A percentile compares a stretch with the other conserved stretches of the same genome.
phyloP scores from a whole-genome alignment of 1,140 invertebrate genomes.

The Ceratina australensis region DNA sequence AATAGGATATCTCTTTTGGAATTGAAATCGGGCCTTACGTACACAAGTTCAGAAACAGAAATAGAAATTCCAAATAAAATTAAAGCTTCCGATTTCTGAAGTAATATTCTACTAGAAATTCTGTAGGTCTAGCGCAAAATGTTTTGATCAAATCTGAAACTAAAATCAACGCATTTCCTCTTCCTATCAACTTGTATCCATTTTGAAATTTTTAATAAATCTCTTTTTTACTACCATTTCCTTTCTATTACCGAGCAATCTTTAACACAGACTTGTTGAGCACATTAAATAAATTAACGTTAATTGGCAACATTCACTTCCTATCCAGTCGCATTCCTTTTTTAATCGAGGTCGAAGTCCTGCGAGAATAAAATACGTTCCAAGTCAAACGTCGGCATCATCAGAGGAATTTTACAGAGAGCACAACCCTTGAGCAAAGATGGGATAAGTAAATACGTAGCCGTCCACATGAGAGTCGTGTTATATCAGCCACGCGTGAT shows the following conservation, averaged over 20 bases:
- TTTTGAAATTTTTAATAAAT: neutral
- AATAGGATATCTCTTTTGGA: neutral
- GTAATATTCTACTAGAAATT: no score
- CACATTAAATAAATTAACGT: neutral
- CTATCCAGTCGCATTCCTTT: neutral
- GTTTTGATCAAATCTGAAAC: neutral
- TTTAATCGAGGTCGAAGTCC: constrained; percentile 49
- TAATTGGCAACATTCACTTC: neutral
- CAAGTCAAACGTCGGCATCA: constrained; percentile 36
- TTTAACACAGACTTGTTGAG: neutral
- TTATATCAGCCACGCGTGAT: constrained; percentile 64
- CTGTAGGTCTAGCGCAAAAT: no score
- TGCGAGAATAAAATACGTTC: constrained; percentile 24
- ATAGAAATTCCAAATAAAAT: no score
- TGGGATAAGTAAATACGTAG: neutral
- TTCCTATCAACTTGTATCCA: neutral
- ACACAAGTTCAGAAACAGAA: no score
- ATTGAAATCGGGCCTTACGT: no score
- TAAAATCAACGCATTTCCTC: neutral
- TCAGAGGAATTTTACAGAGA: constrained; percentile 50
- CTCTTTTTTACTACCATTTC: neutral
- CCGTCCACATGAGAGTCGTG: constrained; percentile 42
- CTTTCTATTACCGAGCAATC: neutral
- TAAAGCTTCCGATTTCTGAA: no score
- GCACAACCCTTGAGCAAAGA: constrained; percentile 31